These are phyloP conservation scores for Chrosomus eos DNA, from an alignment of 2,797 vertebrate species.

Conservation along the genomic window DNA sequence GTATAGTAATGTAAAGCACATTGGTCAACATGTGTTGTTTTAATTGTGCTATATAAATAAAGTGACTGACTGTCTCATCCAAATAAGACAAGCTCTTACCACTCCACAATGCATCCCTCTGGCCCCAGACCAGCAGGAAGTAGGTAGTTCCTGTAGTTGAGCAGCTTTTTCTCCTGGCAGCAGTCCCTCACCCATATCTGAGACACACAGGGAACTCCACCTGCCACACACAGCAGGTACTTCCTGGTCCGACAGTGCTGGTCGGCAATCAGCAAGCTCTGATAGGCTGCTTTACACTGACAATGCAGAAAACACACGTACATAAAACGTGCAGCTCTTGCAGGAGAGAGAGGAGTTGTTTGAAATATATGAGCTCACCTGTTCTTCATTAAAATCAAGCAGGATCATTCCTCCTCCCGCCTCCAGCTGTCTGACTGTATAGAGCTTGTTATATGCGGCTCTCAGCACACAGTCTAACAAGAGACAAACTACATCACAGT, in stretches of 20 bases:
- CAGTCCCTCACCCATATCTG: conserved; percentile 96
- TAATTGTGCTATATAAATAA: not conserved
- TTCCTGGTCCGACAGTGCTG: conserved; percentile 93
- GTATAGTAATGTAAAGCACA: not conserved
- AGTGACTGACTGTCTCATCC: too few species aligned
- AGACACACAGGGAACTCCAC: conserved; percentile 94
- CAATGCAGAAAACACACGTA: conserved; percentile 16
- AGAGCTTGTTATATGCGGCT: conserved; percentile 87
- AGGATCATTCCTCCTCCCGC: conserved; percentile 93
- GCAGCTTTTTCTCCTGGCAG: conserved; percentile 93
- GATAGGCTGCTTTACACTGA: conserved; percentile 92
- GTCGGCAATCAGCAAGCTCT: conserved; percentile 94
- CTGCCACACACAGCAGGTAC: conserved; percentile 93
- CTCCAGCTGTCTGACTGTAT: conserved; percentile 88
- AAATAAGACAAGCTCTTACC: conserved; percentile 77
- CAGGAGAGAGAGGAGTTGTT: not conserved
- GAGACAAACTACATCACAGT: not conserved
- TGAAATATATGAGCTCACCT: conserved; percentile 75
- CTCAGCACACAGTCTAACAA: conserved; percentile 84
- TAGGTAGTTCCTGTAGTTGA: conserved; percentile 94
- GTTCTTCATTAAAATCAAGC: conserved; percentile 93
- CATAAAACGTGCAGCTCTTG: not conserved
- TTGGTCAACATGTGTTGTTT: not conserved
- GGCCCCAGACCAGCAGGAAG: conserved; percentile 92
- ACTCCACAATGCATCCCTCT: conserved; percentile 86